Percentiles rank a stretch among this genome's conserved stretches.
Evolutionary conservation across 2,797 vertebrate species (phyloP).

Genomic region (Acestrorhynchus altus): DNA sequence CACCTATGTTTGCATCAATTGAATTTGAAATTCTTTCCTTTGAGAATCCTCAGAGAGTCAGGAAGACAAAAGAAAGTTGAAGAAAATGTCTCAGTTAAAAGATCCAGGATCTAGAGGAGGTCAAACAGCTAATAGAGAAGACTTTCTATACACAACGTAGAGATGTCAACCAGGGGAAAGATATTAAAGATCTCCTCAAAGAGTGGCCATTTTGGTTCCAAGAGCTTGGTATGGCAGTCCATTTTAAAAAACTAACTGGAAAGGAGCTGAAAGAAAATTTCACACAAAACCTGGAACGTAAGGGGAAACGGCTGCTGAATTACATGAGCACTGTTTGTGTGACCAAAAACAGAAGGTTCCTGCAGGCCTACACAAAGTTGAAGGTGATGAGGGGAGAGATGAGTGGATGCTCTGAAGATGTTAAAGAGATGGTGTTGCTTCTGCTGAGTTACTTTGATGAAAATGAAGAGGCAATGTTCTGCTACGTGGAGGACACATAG

Average conservation of each 20-base stretch:
- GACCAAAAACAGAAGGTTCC: no score
- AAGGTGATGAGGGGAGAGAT: no score
- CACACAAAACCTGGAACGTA: constrained; percentile 33
- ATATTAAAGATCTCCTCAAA: constrained; percentile 25
- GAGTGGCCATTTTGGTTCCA: constrained; percentile 36
- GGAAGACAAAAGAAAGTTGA: constrained; percentile 31
- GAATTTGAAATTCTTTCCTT: constrained; percentile 24
- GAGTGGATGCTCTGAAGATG: no score
- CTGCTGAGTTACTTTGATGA: no score
- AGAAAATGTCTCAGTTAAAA: constrained; percentile 28
- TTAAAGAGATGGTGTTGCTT: no score
- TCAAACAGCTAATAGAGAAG: constrained; percentile 11
- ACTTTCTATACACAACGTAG: constrained; percentile 21
- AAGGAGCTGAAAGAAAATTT: constrained; percentile 31
- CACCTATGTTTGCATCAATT: no score
- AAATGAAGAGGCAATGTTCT: no score
- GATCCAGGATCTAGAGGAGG: constrained; percentile 18
- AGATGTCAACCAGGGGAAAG: constrained; percentile 32
- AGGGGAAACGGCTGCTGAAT: no score
- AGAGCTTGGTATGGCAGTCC: constrained; percentile 40
- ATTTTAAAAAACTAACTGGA: constrained; percentile 37
- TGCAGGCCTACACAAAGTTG: no score
- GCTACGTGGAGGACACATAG: no score
- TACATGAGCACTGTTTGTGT: no score
- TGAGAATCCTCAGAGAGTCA: constrained; percentile 37